These are phyloP conservation scores for Falco novaeseelandiae DNA, from an alignment of 2,797 vertebrate genomes.

Conservation along the genomic window DNA sequence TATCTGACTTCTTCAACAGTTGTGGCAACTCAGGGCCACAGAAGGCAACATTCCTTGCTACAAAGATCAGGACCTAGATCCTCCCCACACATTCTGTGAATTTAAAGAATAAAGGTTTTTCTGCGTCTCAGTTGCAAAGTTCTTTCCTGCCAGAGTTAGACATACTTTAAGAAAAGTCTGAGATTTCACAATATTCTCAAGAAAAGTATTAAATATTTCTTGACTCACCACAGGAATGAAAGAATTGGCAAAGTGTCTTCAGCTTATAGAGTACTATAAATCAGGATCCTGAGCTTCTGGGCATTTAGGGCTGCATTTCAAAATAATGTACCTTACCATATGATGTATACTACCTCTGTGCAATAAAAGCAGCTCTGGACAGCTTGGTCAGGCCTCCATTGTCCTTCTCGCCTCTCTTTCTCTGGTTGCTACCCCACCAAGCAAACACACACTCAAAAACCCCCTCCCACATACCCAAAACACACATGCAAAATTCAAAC, in stretches of 20 bases:
- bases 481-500: not conserved
- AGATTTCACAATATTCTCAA: not conserved
- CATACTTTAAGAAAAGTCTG: not conserved
- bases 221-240: not conserved
- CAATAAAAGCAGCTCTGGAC: not conserved
- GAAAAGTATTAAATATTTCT: not conserved
- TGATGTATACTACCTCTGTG: not conserved
- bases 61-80: not conserved
- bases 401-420: not conserved
- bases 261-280: not conserved
- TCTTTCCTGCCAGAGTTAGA: not conserved
- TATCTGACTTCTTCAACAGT: not conserved
- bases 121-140: not conserved
- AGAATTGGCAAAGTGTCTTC: not conserved
- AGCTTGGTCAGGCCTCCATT: not conserved
- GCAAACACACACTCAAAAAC: accelerated
- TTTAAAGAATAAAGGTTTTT: not conserved
- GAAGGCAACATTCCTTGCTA: not conserved
- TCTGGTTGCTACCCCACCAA: not conserved
- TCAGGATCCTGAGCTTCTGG: not conserved
- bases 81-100: not conserved
- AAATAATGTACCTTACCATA: not conserved
- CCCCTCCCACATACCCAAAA: not conserved
- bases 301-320: not conserved
- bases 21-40: not conserved